These are phyloP conservation scores for Procambarus clarkii DNA, from an alignment of 1,140 invertebrate species.

Conservation along the genomic window DNA sequence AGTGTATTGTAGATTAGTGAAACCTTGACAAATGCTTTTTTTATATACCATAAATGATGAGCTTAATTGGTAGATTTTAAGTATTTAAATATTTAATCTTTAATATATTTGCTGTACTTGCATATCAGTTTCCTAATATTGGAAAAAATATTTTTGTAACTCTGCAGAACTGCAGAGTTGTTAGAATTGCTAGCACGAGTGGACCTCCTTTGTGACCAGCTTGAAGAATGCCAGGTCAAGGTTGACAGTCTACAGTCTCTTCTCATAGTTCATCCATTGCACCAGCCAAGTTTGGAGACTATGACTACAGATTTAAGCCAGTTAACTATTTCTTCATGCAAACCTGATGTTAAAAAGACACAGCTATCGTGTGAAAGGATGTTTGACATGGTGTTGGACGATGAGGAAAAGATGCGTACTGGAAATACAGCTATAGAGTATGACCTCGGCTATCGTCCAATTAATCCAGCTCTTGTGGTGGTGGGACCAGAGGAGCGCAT, in stretches of 20 bases:
- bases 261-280: slow-evolving; percentile 6
- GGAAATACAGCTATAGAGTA: neutral
- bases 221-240: slow-evolving; percentile 66
- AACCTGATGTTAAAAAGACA: neutral
- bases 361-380: neutral
- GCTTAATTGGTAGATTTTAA: no score
- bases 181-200: slow-evolving; percentile 58
- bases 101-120: no score
- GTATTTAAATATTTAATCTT: no score
- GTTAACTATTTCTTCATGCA: neutral
- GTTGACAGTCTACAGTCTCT: slow-evolving; percentile 60
- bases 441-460: neutral
- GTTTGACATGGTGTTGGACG: neutral
- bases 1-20: no score
- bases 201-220: slow-evolving; percentile 66
- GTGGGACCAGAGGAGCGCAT: slow-evolving; percentile 8
- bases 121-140: no score
- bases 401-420: slow-evolving; percentile 31
- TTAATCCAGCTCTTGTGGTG: neutral
- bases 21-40: no score
- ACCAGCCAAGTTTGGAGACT: slow-evolving; percentile 21
- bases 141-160: no score
- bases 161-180: slow-evolving; percentile 51
- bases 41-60: no score
- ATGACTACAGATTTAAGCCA: slow-evolving; percentile 10